Evolutionary conservation across 1,140 invertebrate genomes (phyloP).

Genomic region (Eulimnadia texana): DNA sequence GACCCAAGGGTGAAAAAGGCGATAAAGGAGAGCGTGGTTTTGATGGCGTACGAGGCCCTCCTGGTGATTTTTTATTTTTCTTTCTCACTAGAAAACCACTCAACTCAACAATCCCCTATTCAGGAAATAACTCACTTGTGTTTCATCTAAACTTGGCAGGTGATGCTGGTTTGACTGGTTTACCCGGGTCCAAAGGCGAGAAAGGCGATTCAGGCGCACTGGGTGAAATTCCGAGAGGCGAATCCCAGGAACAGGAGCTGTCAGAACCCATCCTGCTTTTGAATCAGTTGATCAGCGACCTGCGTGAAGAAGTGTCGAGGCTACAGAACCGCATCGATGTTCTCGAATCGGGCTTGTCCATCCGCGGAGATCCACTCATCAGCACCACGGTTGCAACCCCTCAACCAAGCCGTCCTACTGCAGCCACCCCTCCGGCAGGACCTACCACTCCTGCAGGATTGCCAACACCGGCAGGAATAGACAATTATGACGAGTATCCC

Average conservation of each 20-base stretch:
- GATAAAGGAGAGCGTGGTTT: constrained; percentile 6
- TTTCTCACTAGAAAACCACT: background rate
- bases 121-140: background rate
- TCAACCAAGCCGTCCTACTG: background rate
- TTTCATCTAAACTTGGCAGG: background rate
- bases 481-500: background rate
- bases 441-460: background rate
- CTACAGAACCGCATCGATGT: background rate
- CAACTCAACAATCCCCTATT: background rate
- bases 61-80: background rate
- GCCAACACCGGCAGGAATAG: background rate
- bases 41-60: constrained; percentile 7
- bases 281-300: background rate
- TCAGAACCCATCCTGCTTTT: background rate
- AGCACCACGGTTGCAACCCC: background rate
- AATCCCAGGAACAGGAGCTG: background rate
- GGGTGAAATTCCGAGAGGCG: background rate
- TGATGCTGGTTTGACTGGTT: constrained; percentile 3
- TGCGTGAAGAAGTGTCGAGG: background rate
- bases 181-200: constrained; percentile 5
- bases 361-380: background rate
- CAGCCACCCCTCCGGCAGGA: background rate
- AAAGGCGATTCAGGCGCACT: background rate
- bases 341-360: background rate
- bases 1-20: constrained; percentile 3